Conservation (phyloP, 1,140 invertebrate species). For the Diorhabda elongata region DNA sequence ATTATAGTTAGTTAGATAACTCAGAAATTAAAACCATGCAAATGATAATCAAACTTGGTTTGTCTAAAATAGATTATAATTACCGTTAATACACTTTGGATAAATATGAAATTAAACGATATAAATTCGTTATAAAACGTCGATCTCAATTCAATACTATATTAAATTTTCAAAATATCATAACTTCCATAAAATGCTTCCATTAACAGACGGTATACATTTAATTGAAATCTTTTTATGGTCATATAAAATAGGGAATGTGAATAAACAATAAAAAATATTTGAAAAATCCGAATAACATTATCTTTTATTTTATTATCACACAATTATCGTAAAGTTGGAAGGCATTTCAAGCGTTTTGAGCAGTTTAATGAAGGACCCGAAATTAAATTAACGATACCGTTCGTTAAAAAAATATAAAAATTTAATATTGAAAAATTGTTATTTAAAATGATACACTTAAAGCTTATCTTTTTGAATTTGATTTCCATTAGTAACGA, state of each 20-base stretch:
- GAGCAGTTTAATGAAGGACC: constrained; percentile 34
- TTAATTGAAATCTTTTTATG: constrained; percentile 1
- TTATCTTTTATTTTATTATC: constrained; percentile 38
- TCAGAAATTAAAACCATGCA: too few species aligned
- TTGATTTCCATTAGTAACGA: too few species aligned
- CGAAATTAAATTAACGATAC: constrained; percentile 30
- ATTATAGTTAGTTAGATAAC: too few species aligned
- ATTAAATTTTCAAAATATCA: constrained; percentile 1
- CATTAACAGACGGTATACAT: not conserved
- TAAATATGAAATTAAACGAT: too few species aligned
- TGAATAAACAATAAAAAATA: constrained; percentile 28
- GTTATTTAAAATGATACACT: too few species aligned
- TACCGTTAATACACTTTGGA: too few species aligned
- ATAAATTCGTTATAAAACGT: too few species aligned
- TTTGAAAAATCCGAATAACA: constrained; percentile 31
- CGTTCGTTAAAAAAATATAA: not conserved
- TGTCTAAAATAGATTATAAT: too few species aligned
- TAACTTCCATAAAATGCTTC: constrained; percentile 1
- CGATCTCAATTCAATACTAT: not conserved
- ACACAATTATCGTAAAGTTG: constrained; percentile 37
- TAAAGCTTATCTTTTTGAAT: too few species aligned
- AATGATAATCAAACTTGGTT: too few species aligned
- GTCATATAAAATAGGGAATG: constrained; percentile 29
- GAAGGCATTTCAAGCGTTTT: constrained; percentile 36
- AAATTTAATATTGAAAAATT: too few species aligned